Evolutionary conservation across 2,888 invertebrate species (phyloP), one percentile per base, ranked within the genome.

Genomic region (Apamea monoglypha): DNA sequence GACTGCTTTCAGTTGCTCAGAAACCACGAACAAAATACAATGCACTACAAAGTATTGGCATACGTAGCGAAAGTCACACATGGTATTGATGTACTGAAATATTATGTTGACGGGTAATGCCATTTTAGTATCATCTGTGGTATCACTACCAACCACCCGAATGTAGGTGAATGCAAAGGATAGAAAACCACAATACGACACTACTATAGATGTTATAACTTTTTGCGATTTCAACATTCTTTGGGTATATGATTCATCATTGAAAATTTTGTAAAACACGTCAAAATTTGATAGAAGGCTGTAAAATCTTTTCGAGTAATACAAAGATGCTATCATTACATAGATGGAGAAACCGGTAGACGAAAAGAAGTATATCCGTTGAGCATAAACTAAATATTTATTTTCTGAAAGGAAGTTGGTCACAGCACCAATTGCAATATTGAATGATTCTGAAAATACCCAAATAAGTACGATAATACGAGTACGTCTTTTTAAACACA

Each of bases 1-100:
- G 2, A 93, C 85, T 40, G 83, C 81, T 50, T 85, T 81, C 8
- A 93, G 53, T 80, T 93, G 93, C 29, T 92, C 89, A 69, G 91
- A 88, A 50, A 92, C 81, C 8, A 91, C 79, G 18, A 74, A 84
- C 1, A 93, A 77, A 61, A 91, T 80, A 74, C 81, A 83, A 74
- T 84, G 85, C 8, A 91, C 32, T 8, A 90, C 78, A 29, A 90
- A 82, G 74, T 88, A 92, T 81, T 93, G 91, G 12, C 89, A 84
- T 2, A 88, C 64, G 21, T 88, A 91, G 16, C 91, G 88, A 25
- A 89, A 79, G 59, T 90, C 87, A 56, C 82, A 86, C 56, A 90
- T n/a, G 2, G 72, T 59, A n/a, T 88, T 56, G 32, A 83, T 67
- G 79, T 82, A 81, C 66, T 74, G 36, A 78, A 63, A 72, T 29